Conservation (phyloP, 2,888 invertebrate genomes). For the Euplagia quadripunctaria region DNA sequence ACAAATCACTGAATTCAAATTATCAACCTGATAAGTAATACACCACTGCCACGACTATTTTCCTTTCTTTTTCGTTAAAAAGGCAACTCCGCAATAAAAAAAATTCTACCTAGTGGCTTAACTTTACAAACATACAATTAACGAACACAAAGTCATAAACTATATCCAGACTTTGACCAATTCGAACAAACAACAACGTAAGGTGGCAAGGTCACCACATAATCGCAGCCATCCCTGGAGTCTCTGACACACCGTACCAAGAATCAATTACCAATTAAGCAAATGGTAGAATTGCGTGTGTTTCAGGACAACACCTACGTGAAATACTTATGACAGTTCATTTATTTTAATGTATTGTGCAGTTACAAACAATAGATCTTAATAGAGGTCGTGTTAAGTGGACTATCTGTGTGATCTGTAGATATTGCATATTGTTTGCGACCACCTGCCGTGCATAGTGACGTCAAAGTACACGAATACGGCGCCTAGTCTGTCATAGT, state of each 20-base stretch:
- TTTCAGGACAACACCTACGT: background rate
- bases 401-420: slow-evolving; percentile 8
- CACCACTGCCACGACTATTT: background rate
- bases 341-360: background rate
- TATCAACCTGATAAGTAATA: too few species aligned
- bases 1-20: too few species aligned
- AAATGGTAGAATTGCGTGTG: background rate
- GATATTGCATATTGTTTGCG: slow-evolving; percentile 15
- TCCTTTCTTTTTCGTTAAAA: background rate
- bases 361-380: background rate
- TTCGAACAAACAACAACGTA: too few species aligned
- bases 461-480: slow-evolving; percentile 6
- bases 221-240: background rate
- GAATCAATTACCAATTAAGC: background rate
- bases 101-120: background rate
- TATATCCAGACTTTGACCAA: too few species aligned
- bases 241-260: too few species aligned
- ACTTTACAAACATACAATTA: background rate
- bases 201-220: background rate
- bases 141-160: background rate
- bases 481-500: background rate
- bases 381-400: slow-evolving; percentile 5
- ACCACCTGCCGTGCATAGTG: slow-evolving; percentile 13
- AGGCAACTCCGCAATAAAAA: background rate
- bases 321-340: background rate